phyloP scores from a whole-genome alignment of 2,888 invertebrate species.

The Chromoteleia sp. region DNA sequence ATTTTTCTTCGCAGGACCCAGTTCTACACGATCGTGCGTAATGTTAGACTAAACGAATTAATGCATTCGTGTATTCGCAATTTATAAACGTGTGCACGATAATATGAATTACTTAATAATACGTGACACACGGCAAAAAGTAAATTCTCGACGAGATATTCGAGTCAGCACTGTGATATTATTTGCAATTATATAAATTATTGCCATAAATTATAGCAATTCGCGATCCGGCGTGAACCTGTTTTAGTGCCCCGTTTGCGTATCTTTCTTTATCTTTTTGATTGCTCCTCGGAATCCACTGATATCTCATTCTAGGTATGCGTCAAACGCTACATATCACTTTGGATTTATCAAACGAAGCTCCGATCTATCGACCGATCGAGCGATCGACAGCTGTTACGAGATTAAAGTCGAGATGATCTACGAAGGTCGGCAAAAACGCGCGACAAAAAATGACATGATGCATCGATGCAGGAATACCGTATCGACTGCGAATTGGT shows the following conservation, averaged over 20 bases:
- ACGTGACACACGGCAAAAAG: conserved; percentile 39
- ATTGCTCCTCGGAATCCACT: conserved; percentile 53
- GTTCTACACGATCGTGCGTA: conserved; percentile 2
- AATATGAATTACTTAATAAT: conserved; percentile 66
- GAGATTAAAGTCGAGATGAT: conserved; percentile 53
- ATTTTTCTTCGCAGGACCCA: background rate
- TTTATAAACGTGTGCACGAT: conserved; percentile 51
- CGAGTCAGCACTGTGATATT: conserved; percentile 46
- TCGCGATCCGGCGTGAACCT: conserved; percentile 54
- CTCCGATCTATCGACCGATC: conserved; percentile 60
- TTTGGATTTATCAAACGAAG: conserved; percentile 57
- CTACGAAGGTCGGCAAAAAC: conserved; percentile 44
- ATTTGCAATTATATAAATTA: conserved; percentile 67
- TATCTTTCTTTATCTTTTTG: conserved; percentile 30
- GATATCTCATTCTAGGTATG: conserved; percentile 63
- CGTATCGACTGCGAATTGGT: conserved; percentile 20
- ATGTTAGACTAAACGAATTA: conserved; percentile 27
- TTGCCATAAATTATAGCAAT: conserved; percentile 64
- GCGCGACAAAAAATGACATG: conserved; percentile 11
- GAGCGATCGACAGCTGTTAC: conserved; percentile 55
- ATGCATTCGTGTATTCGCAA: conserved; percentile 24
- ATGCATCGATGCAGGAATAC: conserved; percentile 10
- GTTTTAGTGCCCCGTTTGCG: conserved; percentile 36
- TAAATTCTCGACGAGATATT: conserved; percentile 23
- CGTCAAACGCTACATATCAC: conserved; percentile 60